Evolutionary conservation across 2,888 invertebrate genomes (phyloP), one percentile per base, ranked within the genome.

Genomic region (Phengaris arion): DNA sequence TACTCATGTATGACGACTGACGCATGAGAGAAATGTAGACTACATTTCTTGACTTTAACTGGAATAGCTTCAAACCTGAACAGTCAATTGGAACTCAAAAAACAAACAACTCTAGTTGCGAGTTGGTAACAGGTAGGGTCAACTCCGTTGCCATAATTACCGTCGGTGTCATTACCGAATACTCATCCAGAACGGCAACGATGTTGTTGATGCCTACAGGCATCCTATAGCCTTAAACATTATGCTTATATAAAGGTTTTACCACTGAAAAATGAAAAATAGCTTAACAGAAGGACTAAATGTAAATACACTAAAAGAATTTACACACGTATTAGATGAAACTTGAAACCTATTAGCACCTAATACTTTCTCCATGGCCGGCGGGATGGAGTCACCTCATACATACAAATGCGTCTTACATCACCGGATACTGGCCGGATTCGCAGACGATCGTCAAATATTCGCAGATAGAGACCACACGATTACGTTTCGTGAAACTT

Each of bases 371-470:
- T 22, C 59, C 59, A 2, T n/a, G 13, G 15, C 57, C 57, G 57
- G 57, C 59, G 15, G 59, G 59, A 59, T 59, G 15, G 22, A 59
- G 59, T 59, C 59, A 59, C 59, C 48, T 48, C 6, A 59, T 59
- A 59, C 59, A 59, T 59, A 57, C 57, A 57, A 22, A 59, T 59
- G 15, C 22, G 22, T 59, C n/a, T 57, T 59, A 15, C 59, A 59
- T 59, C 59, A 59, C 22, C 10, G 10, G 46, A 22, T 15, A 10
- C 59, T 46, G 9, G 10, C 59, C 59, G 59, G 22, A 59, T 59
- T 22, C 59, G 59, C 59, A 59, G 59, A 59, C 59, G 57, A 15
- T 3, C 9, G 9, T 22, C 57, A 15, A 55, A 57, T 59, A 59
- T 59, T 59, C 59, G 59, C 22, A 6, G 55, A 57, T n/a, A 1